Conservation (phyloP, 2,113 vertebrate species). For the Grammomys dolichurus region DNA sequence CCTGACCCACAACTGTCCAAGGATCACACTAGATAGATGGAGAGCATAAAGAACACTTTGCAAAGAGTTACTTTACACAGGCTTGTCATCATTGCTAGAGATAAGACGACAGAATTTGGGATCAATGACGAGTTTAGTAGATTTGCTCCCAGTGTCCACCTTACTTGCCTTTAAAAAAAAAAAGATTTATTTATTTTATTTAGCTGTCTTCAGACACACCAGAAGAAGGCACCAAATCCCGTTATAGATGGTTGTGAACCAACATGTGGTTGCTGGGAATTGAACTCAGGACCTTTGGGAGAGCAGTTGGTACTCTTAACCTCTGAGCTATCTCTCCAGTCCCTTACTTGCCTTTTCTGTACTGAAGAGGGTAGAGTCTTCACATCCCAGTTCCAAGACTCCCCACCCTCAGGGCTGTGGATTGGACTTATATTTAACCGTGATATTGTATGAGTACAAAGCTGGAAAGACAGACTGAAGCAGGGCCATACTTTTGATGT, state of each 20-base stretch:
- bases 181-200: too few species aligned
- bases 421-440: not conserved
- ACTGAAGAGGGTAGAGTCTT: not conserved
- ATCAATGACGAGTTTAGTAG: not conserved
- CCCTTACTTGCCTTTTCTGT: not conserved
- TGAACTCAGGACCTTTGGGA: too few species aligned
- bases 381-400: not conserved
- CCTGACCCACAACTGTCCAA: not conserved
- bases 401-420: not conserved
- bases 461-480: not conserved
- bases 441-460: not conserved
- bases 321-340: too few species aligned
- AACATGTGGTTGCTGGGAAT: too few species aligned
- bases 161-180: not conserved
- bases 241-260: too few species aligned
- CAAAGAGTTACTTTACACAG: not conserved
- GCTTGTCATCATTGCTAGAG: not conserved
- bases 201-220: too few species aligned
- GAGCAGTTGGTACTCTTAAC: too few species aligned
- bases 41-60: not conserved
- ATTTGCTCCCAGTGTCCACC: not conserved
- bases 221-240: too few species aligned
- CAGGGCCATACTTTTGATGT: not conserved
- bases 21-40: not conserved
- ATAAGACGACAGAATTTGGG: not conserved